Evolutionary conservation across 1,140 invertebrate species (phyloP), one percentile per base, ranked within the genome.

Genomic region (Ceratina australensis): DNA sequence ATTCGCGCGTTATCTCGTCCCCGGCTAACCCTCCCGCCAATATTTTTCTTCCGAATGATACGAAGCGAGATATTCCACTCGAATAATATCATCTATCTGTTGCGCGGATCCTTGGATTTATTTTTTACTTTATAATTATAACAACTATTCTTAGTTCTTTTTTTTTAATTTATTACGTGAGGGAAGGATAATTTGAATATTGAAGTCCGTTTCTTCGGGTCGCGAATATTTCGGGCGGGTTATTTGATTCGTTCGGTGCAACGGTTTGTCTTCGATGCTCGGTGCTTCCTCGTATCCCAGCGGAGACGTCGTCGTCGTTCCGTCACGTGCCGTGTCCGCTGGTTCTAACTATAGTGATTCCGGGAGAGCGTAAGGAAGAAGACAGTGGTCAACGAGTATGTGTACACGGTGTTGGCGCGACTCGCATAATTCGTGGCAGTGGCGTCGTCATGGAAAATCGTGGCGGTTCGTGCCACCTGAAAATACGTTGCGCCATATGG

Each of bases 401-500:
- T 42, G 33, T 42, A 42, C 33, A 10, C 13, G 22, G 5, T 28
- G 42, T 72, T 63, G 73, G 77, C 65, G 73, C 79, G 73, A 78
- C 59, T 84, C 68, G 24, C 72, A 61, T 75, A 78, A 79, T 80
- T 72, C 50, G n/a, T 50, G 66, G 18, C 60, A 56, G 52, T 66
- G 20, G 1, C 33, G 64, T 13, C 63, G 59, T 16, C 18, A 15
- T 47, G 8, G 60, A 73, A 71, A 74, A 63, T 73, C 26, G 54
- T 73, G 72, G 28, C 33, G 54, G 54, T 50, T 72, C 33, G 33
- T 24, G 72, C 56, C 75, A 85, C 78, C 80, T 86, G 81, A 87
- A 74, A 76, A 79, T 82, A 67, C 56, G 76, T 87, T 85, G 84
- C 87, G 66, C 81, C 81, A 86, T 79, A 83, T 81, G 86, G 78